Conservation (phyloP, 2,113 vertebrate genomes). For the Halichoeres trimaculatus region DNA sequence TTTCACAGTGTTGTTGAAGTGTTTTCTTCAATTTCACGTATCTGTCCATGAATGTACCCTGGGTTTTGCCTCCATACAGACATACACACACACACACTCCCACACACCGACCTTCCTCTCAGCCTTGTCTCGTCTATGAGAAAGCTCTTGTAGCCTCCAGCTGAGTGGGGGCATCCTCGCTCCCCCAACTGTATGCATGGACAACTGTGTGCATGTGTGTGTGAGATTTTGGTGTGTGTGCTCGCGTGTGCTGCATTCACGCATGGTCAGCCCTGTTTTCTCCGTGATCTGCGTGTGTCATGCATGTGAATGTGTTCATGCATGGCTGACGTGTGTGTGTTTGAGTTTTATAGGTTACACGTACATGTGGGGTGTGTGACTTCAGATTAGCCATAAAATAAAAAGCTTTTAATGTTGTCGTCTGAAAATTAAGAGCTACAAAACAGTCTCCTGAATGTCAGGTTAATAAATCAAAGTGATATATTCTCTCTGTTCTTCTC, state of each 20-base stretch:
- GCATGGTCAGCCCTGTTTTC: constrained; percentile 44
- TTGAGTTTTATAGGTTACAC: constrained; percentile 25
- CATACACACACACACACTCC: constrained; percentile 11
- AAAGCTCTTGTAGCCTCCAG: constrained; percentile 42
- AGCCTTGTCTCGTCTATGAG: constrained; percentile 37
- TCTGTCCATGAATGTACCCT: not conserved
- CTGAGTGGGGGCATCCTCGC: constrained; percentile 19
- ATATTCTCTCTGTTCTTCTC: too few relatives aligned
- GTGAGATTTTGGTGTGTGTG: constrained; percentile 20
- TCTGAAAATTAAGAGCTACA: not conserved
- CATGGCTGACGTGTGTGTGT: constrained; percentile 37
- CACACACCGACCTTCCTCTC: constrained; percentile 18
- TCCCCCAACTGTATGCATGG: constrained; percentile 22
- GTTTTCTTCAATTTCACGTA: not conserved
- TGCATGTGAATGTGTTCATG: constrained; percentile 44
- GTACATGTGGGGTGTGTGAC: constrained; percentile 21
- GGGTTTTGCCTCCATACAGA: not conserved
- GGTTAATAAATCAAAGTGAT: not conserved
- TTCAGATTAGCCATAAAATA: not conserved
- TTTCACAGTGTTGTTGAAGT: not conserved
- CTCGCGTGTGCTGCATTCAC: constrained; percentile 31
- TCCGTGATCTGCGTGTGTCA: constrained; percentile 42
- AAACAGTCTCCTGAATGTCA: not conserved
- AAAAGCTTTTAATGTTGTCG: not conserved
- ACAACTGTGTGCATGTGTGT: constrained; percentile 9